Conservation (phyloP, 2,797 vertebrate species). For the Rhabdophis nuchalis region DNA sequence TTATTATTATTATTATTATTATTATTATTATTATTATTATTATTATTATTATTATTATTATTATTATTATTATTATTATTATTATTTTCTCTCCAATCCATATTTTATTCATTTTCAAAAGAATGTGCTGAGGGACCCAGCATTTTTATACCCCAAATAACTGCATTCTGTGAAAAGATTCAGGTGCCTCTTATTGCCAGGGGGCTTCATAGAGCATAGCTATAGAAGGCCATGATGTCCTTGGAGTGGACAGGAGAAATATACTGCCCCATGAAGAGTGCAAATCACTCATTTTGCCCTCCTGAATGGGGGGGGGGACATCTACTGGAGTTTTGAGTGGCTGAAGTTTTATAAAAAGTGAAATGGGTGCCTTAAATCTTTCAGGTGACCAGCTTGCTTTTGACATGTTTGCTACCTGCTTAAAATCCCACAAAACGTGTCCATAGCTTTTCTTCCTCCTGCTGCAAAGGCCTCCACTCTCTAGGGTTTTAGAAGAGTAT, state of each 20-base stretch:
- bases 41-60: too few relatives aligned
- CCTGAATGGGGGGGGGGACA: background rate
- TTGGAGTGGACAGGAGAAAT: background rate
- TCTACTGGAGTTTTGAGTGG: background rate
- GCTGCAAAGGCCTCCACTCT: background rate
- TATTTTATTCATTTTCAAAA: background rate
- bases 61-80: too few relatives aligned
- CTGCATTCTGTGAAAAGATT: background rate
- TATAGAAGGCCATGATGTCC: background rate
- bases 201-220: background rate
- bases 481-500: background rate
- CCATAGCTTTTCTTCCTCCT: background rate
- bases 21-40: too few relatives aligned
- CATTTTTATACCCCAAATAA: background rate
- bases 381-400: background rate
- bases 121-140: background rate
- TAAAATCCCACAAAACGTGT: background rate
- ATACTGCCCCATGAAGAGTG: background rate
- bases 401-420: background rate
- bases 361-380: background rate
- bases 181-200: background rate
- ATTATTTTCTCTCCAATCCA: background rate
- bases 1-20: too few relatives aligned
- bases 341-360: background rate
- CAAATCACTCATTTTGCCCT: background rate